Conservation (phyloP, 2,888 invertebrate species). For the Amphipoea lucens region DNA sequence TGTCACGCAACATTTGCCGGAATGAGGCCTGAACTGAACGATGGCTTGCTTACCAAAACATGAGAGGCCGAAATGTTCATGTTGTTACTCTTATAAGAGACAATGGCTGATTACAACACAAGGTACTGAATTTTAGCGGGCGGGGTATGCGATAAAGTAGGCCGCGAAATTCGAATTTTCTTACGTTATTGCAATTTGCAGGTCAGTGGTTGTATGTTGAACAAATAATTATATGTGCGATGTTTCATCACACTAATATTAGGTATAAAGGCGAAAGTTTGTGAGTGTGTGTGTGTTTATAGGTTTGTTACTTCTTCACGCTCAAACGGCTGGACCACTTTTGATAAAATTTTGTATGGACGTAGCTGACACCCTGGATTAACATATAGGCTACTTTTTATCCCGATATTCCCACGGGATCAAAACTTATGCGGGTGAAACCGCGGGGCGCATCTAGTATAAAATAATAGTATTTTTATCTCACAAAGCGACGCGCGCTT, state of each 20-base stretch:
- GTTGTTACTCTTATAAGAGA: neutral
- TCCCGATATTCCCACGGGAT: too few relatives aligned
- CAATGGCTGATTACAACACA: constrained; percentile 8
- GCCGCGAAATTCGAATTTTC: neutral
- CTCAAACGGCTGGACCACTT: too few relatives aligned
- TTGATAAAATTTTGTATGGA: too few relatives aligned
- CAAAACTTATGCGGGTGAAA: too few relatives aligned
- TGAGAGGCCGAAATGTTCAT: neutral
- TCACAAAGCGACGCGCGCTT: neutral
- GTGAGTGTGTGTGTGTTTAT: too few relatives aligned
- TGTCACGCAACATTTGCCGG: constrained; percentile 3
- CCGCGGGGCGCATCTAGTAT: too few relatives aligned
- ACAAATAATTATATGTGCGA: neutral
- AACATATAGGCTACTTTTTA: too few relatives aligned
- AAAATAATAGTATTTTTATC: neutral
- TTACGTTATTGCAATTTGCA: neutral
- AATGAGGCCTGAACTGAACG: neutral
- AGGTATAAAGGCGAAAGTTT: too few relatives aligned
- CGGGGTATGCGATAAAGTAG: neutral
- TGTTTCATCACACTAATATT: too few relatives aligned
- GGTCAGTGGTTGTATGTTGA: too few relatives aligned
- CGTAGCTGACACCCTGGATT: too few relatives aligned
- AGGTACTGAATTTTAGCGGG: neutral
- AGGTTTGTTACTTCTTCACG: too few relatives aligned
- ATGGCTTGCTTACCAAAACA: constrained; percentile 41